phyloP scores from a whole-genome alignment of 2,888 invertebrate genomes.

The Xylota sylvarum region DNA sequence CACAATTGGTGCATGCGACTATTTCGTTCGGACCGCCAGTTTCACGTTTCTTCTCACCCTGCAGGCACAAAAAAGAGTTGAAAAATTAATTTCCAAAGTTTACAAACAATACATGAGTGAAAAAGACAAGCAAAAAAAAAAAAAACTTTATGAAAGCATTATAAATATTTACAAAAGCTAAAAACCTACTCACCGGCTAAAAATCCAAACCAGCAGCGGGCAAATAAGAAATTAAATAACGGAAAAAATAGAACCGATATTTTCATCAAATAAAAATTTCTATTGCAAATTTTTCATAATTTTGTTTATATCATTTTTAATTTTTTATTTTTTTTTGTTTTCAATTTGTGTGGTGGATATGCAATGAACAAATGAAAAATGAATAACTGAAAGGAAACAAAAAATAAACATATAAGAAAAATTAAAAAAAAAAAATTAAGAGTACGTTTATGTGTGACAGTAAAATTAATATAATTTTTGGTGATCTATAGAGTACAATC shows the following conservation, averaged over 20 bases:
- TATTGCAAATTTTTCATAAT: constrained; percentile 48
- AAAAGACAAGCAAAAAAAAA: constrained; percentile 10
- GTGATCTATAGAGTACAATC: too few relatives aligned
- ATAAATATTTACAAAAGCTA: constrained; percentile 34
- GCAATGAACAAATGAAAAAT: constrained; percentile 69
- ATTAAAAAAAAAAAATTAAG: constrained; percentile 10
- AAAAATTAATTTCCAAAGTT: constrained; percentile 3
- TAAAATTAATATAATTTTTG: not conserved
- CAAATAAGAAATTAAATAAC: constrained; percentile 71
- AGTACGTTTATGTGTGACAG: constrained; percentile 48
- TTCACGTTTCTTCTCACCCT: constrained; percentile 95
- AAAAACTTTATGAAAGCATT: constrained; percentile 31
- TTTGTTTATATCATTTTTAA: constrained; percentile 35
- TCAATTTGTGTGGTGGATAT: constrained; percentile 59
- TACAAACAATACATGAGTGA: not conserved
- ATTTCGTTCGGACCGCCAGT: constrained; percentile 92
- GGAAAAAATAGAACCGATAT: constrained; percentile 70
- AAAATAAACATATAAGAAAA: constrained; percentile 15
- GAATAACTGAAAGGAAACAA: constrained; percentile 67
- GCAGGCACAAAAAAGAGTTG: constrained; percentile 76
- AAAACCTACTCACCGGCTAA: constrained; percentile 71
- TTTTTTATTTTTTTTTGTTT: constrained; percentile 32
- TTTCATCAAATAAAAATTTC: constrained; percentile 64
- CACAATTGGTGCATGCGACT: constrained; percentile 93
- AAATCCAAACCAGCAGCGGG: constrained; percentile 65